Evolutionary conservation across 2,113 vertebrate species (phyloP), one percentile per base, ranked within the genome.

Genomic region (Caranx ignobilis): DNA sequence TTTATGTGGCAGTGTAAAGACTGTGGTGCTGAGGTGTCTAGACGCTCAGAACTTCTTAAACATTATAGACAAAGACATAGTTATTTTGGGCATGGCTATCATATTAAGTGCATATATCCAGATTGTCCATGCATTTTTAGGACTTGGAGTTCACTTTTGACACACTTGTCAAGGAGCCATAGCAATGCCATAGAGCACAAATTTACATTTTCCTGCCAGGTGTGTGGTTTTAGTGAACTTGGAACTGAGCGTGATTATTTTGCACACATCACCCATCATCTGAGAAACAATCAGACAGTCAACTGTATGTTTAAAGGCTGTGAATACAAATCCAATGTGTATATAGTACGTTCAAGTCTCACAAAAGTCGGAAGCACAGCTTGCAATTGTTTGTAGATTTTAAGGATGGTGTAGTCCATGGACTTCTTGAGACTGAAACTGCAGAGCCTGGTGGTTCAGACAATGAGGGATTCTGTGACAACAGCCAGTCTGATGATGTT

Each of bases 321-420:
- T 50, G 16, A 19, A 50, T 47, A 50, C 48, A 50, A 50, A 50
- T 8, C 16, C 48, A 50, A 50, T 11, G 19, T 77, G 32, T 69
- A 60, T n/a, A n/a, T n/a, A n/a, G n/a, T n/a, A 2, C 54, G 75
- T 77, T 68, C 13, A 48, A 39, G 35, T 75, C 19, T 0, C 62
- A 77, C 32, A 48, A 31, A 39, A 68, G 64, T 61, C 1, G 35
- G 11, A 77, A 63, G 57, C 66, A 71, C 37, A 68, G 52, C 21
- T 78, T 35, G 9, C 76, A n/a, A n/a, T n/a, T n/a, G n/a, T n/a
- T n/a, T n/a, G n/a, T n/a, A 71, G 66, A 63, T 41, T 71, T 71
- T 45, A 63, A 63, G 11, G 45, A 61, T 12, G 34, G 6, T 34
- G 10, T 68, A 37, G 55, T 68, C 6, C 3, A 16, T 16, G 37